Conservation (phyloP, 2,113 vertebrate species). For the Callospermophilus lateralis region DNA sequence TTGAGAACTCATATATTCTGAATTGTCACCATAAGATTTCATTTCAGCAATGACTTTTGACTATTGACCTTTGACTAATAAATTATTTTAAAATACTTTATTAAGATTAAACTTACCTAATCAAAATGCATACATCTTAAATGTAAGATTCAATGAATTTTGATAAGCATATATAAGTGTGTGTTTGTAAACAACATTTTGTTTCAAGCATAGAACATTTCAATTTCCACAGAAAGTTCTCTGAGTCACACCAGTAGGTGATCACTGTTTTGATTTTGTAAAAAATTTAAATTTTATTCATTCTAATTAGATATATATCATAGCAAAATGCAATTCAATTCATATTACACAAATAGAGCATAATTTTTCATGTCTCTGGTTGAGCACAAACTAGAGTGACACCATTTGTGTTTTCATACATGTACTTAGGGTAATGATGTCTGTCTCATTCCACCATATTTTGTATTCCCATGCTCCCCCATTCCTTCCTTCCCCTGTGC, state of each 20-base stretch:
- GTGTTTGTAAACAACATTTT: not conserved
- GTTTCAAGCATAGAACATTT: not conserved
- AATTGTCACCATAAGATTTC: not conserved
- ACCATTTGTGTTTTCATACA: too few species aligned
- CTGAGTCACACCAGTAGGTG: not conserved
- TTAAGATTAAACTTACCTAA: slow-evolving; percentile 11
- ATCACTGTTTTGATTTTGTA: not conserved
- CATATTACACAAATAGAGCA: too few species aligned
- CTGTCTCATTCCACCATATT: too few species aligned
- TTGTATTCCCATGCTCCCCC: too few species aligned
- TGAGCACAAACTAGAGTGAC: too few species aligned
- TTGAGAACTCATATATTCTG: not conserved
- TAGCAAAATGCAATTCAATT: too few species aligned
- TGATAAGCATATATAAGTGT: not conserved
- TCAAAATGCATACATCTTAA: not conserved
- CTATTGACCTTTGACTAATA: too few species aligned
- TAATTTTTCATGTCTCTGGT: too few species aligned
- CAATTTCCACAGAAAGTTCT: not conserved
- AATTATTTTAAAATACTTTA: slow-evolving; percentile 47
- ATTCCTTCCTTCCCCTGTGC: too few species aligned
- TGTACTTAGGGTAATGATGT: too few species aligned
- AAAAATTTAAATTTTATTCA: too few species aligned
- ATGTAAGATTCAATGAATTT: not conserved
- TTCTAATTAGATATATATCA: too few species aligned
- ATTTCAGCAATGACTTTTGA: slow-evolving; percentile 45